Evolutionary conservation across 2,797 vertebrate genomes (phyloP).

Genomic region (Rhinichthys osculus): DNA sequence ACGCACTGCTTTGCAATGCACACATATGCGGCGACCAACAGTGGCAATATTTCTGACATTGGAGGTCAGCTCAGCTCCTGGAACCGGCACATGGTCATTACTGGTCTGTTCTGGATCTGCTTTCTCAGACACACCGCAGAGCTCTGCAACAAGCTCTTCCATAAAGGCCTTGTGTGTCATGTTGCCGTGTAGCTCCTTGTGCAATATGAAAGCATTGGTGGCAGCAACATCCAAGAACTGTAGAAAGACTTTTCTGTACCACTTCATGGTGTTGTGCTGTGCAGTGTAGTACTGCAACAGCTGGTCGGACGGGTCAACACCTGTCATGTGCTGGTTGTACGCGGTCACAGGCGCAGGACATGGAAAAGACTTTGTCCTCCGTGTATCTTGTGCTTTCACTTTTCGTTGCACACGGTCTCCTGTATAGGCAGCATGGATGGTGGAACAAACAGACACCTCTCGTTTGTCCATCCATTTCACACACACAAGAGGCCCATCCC

Average conservation of each 20-base stretch:
- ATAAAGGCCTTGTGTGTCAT: too few relatives aligned
- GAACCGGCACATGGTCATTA: constrained; percentile 26
- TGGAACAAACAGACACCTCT: too few relatives aligned
- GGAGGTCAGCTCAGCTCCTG: background rate
- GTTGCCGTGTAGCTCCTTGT: too few relatives aligned
- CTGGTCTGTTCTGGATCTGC: background rate
- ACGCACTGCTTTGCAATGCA: background rate
- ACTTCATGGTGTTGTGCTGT: constrained; percentile 40
- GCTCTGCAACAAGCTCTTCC: too few relatives aligned
- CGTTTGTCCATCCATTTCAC: too few relatives aligned
- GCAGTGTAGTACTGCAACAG: constrained; percentile 36
- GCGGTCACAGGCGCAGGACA: constrained; percentile 46
- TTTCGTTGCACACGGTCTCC: background rate
- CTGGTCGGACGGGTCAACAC: constrained; percentile 7
- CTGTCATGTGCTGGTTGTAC: constrained; percentile 43
- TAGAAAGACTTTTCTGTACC: constrained; percentile 51
- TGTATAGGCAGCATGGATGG: too few relatives aligned
- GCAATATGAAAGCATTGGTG: too few relatives aligned
- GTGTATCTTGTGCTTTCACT: background rate
- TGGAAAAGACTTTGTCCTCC: constrained; percentile 7
- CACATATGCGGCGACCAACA: constrained; percentile 22
- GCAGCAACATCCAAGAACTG: constrained; percentile 40
- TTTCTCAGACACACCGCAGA: too few relatives aligned
- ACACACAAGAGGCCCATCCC: constrained; percentile 1
- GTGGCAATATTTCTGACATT: background rate